Evolutionary conservation across 2,888 invertebrate species (phyloP).

Genomic region (Eucriotettix oculatus): DNA sequence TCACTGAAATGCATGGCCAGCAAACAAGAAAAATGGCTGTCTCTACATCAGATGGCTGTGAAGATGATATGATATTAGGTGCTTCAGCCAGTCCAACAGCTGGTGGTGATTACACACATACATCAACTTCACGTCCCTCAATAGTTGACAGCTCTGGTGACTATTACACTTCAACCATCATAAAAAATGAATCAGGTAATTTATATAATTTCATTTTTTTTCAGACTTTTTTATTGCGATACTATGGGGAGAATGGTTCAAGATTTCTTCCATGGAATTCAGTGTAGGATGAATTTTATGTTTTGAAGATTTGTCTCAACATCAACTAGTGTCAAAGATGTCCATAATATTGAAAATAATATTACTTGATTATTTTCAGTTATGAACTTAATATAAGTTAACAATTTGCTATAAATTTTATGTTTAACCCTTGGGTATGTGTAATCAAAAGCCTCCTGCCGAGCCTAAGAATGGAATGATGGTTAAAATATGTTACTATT

Average conservation of each 20-base stretch:
- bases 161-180: conserved; percentile 13
- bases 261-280: too few species aligned
- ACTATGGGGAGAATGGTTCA: background rate
- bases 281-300: too few species aligned
- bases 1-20: conserved; percentile 23
- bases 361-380: too few species aligned
- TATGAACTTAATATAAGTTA: too few species aligned
- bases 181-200: conserved; percentile 27
- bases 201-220: background rate
- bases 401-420: too few species aligned
- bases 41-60: conserved; percentile 17
- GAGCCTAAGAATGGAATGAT: too few species aligned
- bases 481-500: too few species aligned
- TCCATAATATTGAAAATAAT: too few species aligned
- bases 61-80: conserved; percentile 28
- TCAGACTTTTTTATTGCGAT: background rate
- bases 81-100: conserved; percentile 29
- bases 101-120: conserved; percentile 6
- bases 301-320: too few species aligned
- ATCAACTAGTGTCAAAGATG: too few species aligned
- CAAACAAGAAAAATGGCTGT: conserved; percentile 20
- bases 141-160: conserved; percentile 7
- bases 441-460: too few species aligned
- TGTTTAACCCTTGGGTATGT: too few species aligned
- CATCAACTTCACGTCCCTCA: conserved; percentile 13